A percentile compares a stretch with the other conserved stretches of the same genome.
Conservation (phyloP, 2,113 vertebrate species). For the Lepus timidus region DNA sequence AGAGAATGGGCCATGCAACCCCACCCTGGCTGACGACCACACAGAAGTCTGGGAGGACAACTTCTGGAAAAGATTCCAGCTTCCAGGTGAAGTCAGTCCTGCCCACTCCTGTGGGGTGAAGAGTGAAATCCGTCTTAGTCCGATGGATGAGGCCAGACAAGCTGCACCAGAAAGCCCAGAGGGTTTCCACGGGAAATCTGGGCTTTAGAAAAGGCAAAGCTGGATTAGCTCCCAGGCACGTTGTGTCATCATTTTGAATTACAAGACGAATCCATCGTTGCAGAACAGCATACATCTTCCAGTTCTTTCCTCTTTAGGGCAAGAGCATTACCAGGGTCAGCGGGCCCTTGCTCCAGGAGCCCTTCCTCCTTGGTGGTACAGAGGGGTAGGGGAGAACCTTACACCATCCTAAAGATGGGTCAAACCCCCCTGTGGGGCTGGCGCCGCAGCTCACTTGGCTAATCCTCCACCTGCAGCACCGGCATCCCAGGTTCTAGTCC, state of each 20-base stretch:
- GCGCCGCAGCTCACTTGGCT: too few relatives aligned
- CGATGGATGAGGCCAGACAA: not conserved
- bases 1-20: not conserved
- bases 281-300: not conserved
- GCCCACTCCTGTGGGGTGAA: not conserved
- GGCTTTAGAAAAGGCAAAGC: not conserved
- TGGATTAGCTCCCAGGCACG: not conserved
- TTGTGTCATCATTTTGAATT: not conserved
- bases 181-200: not conserved
- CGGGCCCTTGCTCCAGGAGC: accelerated
- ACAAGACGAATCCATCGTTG: not conserved
- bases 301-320: not conserved
- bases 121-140: not conserved
- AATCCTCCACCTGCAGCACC: too few relatives aligned
- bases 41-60: not conserved
- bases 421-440: too few relatives aligned
- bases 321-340: not conserved
- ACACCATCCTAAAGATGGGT: too few relatives aligned
- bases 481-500: too few relatives aligned
- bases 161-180: not conserved
- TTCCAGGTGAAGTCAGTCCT: not conserved
- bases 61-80: not conserved
- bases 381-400: too few relatives aligned
- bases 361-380: not conserved
- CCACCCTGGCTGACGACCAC: not conserved